Evolutionary conservation across 2,888 invertebrate genomes (phyloP).

Genomic region (Bombylius major): DNA sequence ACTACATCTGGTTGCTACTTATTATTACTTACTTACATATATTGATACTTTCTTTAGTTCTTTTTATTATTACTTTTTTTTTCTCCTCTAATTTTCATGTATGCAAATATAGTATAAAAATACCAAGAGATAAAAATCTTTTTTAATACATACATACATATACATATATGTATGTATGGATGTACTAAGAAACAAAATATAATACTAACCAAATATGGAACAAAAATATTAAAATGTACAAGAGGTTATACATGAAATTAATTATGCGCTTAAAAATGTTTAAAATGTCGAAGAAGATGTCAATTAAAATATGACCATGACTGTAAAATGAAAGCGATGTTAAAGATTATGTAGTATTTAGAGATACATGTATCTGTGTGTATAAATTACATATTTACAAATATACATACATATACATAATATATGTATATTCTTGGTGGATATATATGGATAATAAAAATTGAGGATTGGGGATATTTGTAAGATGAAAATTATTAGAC

Average conservation of each 20-base stretch:
- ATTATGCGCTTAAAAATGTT: constrained; percentile 3
- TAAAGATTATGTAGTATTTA: too few species aligned
- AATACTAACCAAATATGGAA: constrained; percentile 4
- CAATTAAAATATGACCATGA: not conserved
- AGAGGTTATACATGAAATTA: constrained; percentile 1
- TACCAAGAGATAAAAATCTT: not conserved
- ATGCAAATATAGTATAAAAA: not conserved
- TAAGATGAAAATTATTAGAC: not conserved
- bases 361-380: too few species aligned
- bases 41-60: not conserved
- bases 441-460: too few species aligned
- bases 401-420: not conserved
- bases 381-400: too few species aligned
- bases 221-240: constrained; percentile 1
- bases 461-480: too few species aligned
- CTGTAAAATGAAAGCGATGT: not conserved
- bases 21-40: too few species aligned
- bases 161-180: not conserved
- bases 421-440: not conserved
- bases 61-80: not conserved
- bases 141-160: too few species aligned
- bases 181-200: not conserved
- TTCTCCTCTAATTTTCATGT: too few species aligned
- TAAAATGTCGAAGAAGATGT: not conserved
- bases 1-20: too few species aligned